Conservation (phyloP, 2,113 vertebrate species). For the Nesoenas mayeri region DNA sequence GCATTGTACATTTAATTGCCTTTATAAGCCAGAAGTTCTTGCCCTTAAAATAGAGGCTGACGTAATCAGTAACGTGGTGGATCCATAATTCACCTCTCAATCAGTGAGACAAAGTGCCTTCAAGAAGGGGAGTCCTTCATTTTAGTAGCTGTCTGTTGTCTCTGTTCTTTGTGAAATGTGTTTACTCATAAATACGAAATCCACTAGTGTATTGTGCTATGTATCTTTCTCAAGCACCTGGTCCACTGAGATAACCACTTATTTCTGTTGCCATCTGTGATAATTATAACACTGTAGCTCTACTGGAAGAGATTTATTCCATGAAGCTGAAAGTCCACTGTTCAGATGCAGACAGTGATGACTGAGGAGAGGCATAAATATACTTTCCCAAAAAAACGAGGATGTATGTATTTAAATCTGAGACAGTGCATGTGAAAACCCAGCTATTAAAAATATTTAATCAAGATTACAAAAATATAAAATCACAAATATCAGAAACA, state of each 20-base stretch:
- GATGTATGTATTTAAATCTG: not conserved
- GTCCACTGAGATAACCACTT: slow-evolving; percentile 1
- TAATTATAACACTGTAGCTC: not conserved
- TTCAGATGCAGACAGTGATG: not conserved
- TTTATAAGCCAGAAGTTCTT: not conserved
- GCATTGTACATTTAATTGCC: not conserved
- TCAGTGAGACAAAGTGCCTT: not conserved
- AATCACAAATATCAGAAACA: not conserved
- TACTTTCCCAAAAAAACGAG: not conserved
- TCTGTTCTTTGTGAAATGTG: slow-evolving; percentile 7
- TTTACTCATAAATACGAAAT: slow-evolving; percentile 45
- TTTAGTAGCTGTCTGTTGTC: not conserved
- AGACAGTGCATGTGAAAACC: not conserved
- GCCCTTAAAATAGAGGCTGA: not conserved
- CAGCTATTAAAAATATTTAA: not conserved
- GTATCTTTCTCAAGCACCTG: slow-evolving; percentile 23
- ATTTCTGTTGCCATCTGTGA: slow-evolving; percentile 32
- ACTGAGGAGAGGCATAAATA: not conserved
- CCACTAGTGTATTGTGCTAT: not conserved
- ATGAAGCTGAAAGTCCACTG: not conserved
- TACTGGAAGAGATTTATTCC: slow-evolving; percentile 21
- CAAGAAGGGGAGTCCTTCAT: not conserved
- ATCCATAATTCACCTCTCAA: not conserved
- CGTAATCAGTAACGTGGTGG: not conserved
- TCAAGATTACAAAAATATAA: not conserved